Percentiles rank a stretch among this genome's conserved stretches.
Evolutionary conservation across 2,113 vertebrate species (phyloP).

Genomic region (Vanacampus margaritifer): DNA sequence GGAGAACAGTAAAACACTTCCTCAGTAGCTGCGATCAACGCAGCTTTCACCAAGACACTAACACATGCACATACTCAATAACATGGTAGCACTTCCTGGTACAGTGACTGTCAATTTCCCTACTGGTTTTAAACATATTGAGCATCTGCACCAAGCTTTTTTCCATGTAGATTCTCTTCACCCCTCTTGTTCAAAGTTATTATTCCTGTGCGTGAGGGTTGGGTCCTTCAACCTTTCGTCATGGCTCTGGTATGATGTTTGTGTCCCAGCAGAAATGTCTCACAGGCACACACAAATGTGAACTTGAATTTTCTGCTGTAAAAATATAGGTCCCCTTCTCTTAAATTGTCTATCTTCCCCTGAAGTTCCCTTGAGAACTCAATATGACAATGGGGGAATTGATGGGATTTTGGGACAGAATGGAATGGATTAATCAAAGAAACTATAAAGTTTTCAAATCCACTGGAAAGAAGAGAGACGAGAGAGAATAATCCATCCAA

Average conservation of each 20-base stretch:
- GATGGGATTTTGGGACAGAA: not conserved
- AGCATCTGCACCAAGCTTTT: not conserved
- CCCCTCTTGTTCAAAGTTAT: slow-evolving; percentile 11
- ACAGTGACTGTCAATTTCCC: too few relatives aligned
- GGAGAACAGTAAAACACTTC: slow-evolving; percentile 1
- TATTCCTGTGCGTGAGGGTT: slow-evolving; percentile 18
- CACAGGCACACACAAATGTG: slow-evolving; percentile 24
- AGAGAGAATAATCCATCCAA: not conserved
- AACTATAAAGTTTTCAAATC: not conserved
- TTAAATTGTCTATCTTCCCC: not conserved
- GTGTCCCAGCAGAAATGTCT: slow-evolving; percentile 45
- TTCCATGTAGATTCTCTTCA: not conserved
- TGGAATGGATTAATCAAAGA: not conserved
- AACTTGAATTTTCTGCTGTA: slow-evolving; percentile 48
- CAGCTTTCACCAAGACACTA: not conserved
- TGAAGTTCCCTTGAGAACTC: slow-evolving; percentile 8
- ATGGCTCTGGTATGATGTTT: slow-evolving; percentile 44
- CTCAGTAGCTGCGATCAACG: not conserved
- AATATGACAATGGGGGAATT: not conserved
- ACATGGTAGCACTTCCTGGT: too few relatives aligned
- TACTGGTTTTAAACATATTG: not conserved
- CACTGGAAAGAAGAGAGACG: not conserved
- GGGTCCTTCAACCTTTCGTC: slow-evolving; percentile 42
- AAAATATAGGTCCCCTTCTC: slow-evolving; percentile 43
- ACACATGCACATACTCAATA: not conserved